Percentiles rank a stretch among this genome's conserved stretches.
Conservation (phyloP, 2,888 invertebrate species). For the Eudasyphora cyanicolor region DNA sequence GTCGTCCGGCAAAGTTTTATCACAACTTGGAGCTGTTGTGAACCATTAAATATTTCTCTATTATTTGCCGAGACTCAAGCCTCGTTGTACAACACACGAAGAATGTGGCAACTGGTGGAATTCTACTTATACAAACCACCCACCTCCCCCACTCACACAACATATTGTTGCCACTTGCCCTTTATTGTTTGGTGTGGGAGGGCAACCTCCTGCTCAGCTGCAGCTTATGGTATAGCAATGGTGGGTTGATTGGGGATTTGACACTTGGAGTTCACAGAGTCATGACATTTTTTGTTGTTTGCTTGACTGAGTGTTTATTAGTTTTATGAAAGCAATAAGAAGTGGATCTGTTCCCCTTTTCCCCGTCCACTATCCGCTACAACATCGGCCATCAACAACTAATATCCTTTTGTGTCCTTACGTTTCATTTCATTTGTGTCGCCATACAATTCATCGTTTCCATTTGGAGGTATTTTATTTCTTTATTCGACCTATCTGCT, state of each 20-base stretch:
- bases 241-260: neutral
- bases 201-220: neutral
- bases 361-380: no score
- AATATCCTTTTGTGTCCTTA: neutral
- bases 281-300: slow-evolving; percentile 14
- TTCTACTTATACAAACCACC: no score
- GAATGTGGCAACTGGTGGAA: slow-evolving; percentile 29
- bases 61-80: neutral
- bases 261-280: slow-evolving; percentile 3
- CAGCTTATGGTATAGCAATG: no score
- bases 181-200: neutral
- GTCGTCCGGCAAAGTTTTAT: neutral
- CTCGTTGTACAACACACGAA: neutral
- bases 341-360: neutral
- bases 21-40: neutral
- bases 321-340: neutral
- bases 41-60: slow-evolving; percentile 14
- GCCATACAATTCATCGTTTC: slow-evolving; percentile 15
- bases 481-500: slow-evolving; percentile 1
- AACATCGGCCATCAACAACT: neutral
- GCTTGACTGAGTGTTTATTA: slow-evolving; percentile 32
- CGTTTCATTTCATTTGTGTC: neutral
- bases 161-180: slow-evolving; percentile 1
- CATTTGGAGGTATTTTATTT: slow-evolving; percentile 15
- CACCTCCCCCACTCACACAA: neutral